These are phyloP conservation scores for Phalacrocorax aristotelis DNA, from an alignment of 2,113 vertebrate genomes.

Conservation along the genomic window DNA sequence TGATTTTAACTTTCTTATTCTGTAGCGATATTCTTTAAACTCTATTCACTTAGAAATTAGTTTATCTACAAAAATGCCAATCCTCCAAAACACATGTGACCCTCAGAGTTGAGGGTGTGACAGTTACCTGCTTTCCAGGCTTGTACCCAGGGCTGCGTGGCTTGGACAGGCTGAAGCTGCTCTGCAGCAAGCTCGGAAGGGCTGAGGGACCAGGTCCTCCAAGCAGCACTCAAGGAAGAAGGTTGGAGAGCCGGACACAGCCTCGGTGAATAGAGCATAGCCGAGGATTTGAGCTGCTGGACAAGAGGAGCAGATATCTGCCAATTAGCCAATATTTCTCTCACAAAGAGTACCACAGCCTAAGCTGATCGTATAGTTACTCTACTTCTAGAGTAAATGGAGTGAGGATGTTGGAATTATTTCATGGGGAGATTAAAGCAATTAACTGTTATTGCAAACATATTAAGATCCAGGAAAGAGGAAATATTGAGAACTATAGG, in stretches of 20 bases:
- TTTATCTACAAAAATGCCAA: not conserved
- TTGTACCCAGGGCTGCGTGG: not conserved
- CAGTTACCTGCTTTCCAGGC: too few species aligned
- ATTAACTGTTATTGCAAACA: not conserved
- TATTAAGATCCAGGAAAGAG: not conserved
- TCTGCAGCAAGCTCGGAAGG: accelerated
- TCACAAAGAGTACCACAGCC: not conserved
- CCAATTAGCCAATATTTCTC: too few species aligned
- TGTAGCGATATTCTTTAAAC: not conserved
- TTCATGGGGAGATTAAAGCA: not conserved
- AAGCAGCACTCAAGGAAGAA: too few species aligned
- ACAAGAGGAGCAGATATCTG: not conserved
- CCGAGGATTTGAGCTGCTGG: not conserved
- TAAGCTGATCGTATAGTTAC: accelerated
- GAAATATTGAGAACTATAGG: not conserved
- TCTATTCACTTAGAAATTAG: not conserved
- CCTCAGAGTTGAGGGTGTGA: not conserved
- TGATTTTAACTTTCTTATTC: not conserved
- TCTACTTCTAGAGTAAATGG: too few species aligned
- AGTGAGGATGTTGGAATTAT: not conserved
- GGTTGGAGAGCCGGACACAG: not conserved
- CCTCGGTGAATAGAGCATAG: accelerated
- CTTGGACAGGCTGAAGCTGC: not conserved
- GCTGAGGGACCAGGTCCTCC: not conserved
- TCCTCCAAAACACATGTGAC: not conserved